Evolutionary conservation across 2,113 vertebrate genomes (phyloP).

Genomic region (Canis aureus): DNA sequence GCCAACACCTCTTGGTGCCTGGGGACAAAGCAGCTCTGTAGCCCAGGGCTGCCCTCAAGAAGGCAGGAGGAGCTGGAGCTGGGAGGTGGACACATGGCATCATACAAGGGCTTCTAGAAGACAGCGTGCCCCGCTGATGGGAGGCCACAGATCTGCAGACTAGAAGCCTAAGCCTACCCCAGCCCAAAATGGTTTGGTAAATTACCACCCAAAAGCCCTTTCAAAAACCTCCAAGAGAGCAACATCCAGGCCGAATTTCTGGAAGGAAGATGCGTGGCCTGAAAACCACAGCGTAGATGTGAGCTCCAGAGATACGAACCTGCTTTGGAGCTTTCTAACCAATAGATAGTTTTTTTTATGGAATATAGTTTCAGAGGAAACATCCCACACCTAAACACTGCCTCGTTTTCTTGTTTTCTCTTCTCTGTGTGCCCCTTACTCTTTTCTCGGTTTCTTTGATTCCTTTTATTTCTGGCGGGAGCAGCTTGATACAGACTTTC

Average conservation of each 20-base stretch:
- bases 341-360: not conserved
- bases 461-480: not conserved
- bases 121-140: fast-evolving
- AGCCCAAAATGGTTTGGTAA: not conserved
- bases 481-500: not conserved
- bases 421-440: not conserved
- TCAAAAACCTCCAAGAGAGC: not conserved
- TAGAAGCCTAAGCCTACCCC: not conserved
- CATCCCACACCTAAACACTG: not conserved
- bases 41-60: not conserved
- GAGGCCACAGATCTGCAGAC: not conserved
- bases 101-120: not conserved
- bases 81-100: not conserved
- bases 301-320: not conserved
- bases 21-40: not conserved
- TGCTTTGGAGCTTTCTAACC: not conserved
- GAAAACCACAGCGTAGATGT: not conserved
- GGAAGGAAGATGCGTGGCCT: not conserved
- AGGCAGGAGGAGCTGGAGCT: not conserved
- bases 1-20: not conserved
- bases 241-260: not conserved
- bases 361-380: not conserved
- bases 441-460: not conserved
- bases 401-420: not conserved
- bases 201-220: not conserved